Evolutionary conservation across 1,140 invertebrate species (phyloP).

Genomic region (Cyclina sinensis): DNA sequence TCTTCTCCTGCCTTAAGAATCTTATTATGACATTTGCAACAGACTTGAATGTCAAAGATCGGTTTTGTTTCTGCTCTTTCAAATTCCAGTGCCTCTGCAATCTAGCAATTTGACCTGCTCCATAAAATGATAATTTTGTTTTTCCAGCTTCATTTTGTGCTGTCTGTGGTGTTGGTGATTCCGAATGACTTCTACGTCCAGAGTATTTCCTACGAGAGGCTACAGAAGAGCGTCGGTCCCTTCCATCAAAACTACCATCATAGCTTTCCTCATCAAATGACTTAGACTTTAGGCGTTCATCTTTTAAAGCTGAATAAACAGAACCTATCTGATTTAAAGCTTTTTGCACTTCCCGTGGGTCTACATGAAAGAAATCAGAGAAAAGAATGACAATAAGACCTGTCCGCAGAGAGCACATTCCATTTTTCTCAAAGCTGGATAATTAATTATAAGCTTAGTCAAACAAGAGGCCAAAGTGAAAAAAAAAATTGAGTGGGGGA

Average conservation of each 20-base stretch:
- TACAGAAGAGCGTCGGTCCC: neutral
- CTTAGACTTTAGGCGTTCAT: conserved; percentile 44
- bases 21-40: conserved; percentile 63
- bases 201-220: neutral
- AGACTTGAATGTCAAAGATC: conserved; percentile 69
- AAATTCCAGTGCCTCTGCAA: conserved; percentile 46
- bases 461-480: too few species aligned
- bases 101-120: conserved; percentile 48
- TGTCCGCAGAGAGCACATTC: too few species aligned
- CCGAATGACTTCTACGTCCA: conserved; percentile 38
- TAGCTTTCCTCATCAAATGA: conserved; percentile 58
- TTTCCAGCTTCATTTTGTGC: neutral
- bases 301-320: conserved; percentile 13
- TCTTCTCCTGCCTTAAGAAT: conserved; percentile 72
- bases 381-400: neutral
- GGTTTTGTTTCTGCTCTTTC: conserved; percentile 63
- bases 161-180: conserved; percentile 15
- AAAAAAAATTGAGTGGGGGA: too few species aligned
- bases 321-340: neutral
- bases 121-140: conserved; percentile 45
- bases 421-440: too few species aligned
- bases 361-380: neutral
- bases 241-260: conserved; percentile 20
- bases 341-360: neutral
- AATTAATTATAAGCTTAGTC: too few species aligned